These are phyloP conservation scores for Bellardia bayeri DNA, from an alignment of 2,888 invertebrate genomes.

Conservation along the genomic window DNA sequence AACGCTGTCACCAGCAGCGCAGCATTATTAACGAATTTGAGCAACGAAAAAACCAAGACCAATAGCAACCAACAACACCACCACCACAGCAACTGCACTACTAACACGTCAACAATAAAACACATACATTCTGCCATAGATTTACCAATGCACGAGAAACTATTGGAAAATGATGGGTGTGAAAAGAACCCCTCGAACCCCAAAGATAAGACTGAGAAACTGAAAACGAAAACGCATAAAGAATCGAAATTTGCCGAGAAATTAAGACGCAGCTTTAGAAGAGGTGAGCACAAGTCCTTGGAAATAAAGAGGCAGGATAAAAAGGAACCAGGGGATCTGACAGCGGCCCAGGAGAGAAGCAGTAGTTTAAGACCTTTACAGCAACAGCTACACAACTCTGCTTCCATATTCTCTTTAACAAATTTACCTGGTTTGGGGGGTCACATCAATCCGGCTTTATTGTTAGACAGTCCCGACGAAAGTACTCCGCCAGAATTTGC, in stretches of 20 bases:
- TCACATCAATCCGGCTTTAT: slow-evolving; percentile 80
- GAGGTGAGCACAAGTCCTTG: slow-evolving; percentile 79
- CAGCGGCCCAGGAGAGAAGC: slow-evolving; percentile 70
- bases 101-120: not conserved
- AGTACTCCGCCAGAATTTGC: slow-evolving; percentile 82
- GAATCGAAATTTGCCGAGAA: slow-evolving; percentile 81
- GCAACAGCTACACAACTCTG: slow-evolving; percentile 61
- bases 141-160: slow-evolving; percentile 81
- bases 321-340: slow-evolving; percentile 78
- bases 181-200: slow-evolving; percentile 64
- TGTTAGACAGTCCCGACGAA: slow-evolving; percentile 82
- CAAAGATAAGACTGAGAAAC: slow-evolving; percentile 77
- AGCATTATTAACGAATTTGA: slow-evolving; percentile 65
- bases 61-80: slow-evolving; percentile 46
- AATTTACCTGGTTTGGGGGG: slow-evolving; percentile 77
- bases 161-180: slow-evolving; percentile 78
- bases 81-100: slow-evolving; percentile 5
- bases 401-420: slow-evolving; percentile 76
- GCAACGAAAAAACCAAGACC: slow-evolving; percentile 54
- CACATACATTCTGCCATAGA: slow-evolving; percentile 59
- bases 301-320: slow-evolving; percentile 78
- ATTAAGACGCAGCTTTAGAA: slow-evolving; percentile 81
- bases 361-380: slow-evolving; percentile 65
- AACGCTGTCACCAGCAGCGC: slow-evolving; percentile 63
- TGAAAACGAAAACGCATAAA: slow-evolving; percentile 74